Evolutionary conservation across 1,140 invertebrate species (phyloP), one percentile per base, ranked within the genome.

Genomic region (Ceratitis capitata): DNA sequence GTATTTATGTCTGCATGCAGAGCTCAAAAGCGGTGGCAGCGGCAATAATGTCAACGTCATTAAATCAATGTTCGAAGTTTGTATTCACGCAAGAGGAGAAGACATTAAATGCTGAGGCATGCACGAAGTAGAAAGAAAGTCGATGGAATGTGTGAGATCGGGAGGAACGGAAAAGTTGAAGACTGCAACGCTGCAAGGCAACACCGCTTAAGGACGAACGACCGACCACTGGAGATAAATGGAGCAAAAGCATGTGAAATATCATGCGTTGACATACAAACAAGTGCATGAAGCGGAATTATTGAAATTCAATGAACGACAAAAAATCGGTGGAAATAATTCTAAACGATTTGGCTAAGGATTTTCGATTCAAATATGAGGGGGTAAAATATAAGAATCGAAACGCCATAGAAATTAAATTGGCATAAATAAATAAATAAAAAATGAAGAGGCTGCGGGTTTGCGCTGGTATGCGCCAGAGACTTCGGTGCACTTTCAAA

Each of bases 1-100:
- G n/a, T n/a, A n/a, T n/a, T n/a, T n/a, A n/a, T n/a, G n/a, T n/a
- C n/a, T n/a, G 19, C 5, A 39, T 42, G 64, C 14, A 9, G 0
- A 29, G n/a, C 12, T 9, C 23, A 26, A 6, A 3, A 16, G 32
- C 69, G 45, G 69, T 10, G 26, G 39, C 49, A 32, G 69, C 88
- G 58, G 61, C 84, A 86, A 86, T 86, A 86, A 86, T 86, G 88
- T 91, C 90, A 91, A 91, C 87, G 90, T 91, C 90, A 91, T 91
- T 91, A 91, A 91, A 91, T 91, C 90, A 91, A 91, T 91, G 90
- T 88, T 85, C 29, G 58, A 85, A 82, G 78, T n/a, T 45, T 64
- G n/a, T n/a, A 64, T 64, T 32, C 32, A 35, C 14, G 23, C 14
- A 64, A 35, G 14, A 35, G 29, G 35, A 64, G 35, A 64, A 64